Base-by-base conservation (phyloP, 2,113 vertebrate species). In the Brienomyrus longianalis region DNA sequence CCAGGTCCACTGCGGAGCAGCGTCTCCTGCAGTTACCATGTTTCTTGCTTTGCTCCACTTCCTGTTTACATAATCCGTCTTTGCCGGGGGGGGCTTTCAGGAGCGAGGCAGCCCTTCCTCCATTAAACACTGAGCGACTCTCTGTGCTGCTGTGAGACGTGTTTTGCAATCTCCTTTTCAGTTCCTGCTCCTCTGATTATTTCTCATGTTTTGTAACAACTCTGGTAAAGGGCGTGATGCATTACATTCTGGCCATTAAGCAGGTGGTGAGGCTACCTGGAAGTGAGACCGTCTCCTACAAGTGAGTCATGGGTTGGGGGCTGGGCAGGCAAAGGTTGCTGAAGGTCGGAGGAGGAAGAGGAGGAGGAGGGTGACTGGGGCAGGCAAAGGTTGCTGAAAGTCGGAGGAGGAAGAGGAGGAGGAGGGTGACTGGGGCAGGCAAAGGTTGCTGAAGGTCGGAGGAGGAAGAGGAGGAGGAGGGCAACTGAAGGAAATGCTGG, bases 31-130 rank as follows among this genome's bases (percentile, higher is more conserved):
- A 94, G 91, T 90, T 89, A 83, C 88, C 88, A 91, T 92, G 90
- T 91, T 92, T 91, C 66, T 88, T 89, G 84, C 92, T 90, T 51
- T 84, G 89, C 87, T 91, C 94, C 94, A 93, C 95, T 95, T 96
- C 94, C 94, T 97, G 96, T 96, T 97, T 96, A 97, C 95, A 94
- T 92, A 91, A 93, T 93, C 95, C 96, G 96, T 95, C 95, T 96
- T 95, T 93, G 90, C 91, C 88, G 89, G 43, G 77, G 31, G n/a
- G 21, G 43, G 59, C 43, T 45, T 88, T 39, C 31, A 5, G 17
- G 45, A 50, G 43, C 47, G 13, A n/a, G 43, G 43, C 83, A 48
- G 83, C n/a, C 10, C 35, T 35, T 80, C 35, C 31, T 80, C 74
- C 6, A 19, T 43, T 39, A 80, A 80, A 80, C 10, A 19, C 74